A percentile compares a stretch with the other conserved stretches of the same genome.
These are phyloP conservation scores for Protophormia terraenovae DNA, from an alignment of 2,888 invertebrate genomes.

Conservation along the genomic window DNA sequence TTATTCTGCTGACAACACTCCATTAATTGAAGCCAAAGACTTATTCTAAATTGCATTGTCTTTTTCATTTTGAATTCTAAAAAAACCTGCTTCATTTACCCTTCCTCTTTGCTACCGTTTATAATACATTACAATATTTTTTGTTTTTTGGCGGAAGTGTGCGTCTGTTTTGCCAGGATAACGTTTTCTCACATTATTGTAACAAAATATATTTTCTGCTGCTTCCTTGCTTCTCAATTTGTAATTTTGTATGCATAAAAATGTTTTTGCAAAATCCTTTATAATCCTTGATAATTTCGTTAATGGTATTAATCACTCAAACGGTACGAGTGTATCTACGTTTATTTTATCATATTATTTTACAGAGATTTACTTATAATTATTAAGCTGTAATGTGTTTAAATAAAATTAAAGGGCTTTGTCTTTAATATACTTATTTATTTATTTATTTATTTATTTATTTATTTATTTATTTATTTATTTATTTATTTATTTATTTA, in stretches of 20 bases:
- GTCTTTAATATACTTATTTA: too few relatives aligned
- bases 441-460: too few relatives aligned
- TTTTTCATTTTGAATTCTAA: slow-evolving; percentile 63
- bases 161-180: slow-evolving; percentile 72
- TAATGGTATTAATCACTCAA: slow-evolving; percentile 80
- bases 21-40: slow-evolving; percentile 80
- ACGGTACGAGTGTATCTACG: neutral
- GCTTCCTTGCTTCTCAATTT: slow-evolving; percentile 48
- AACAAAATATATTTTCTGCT: slow-evolving; percentile 22
- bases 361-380: slow-evolving; percentile 43
- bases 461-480: too few relatives aligned
- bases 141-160: slow-evolving; percentile 53
- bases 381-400: slow-evolving; percentile 7
- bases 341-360: slow-evolving; percentile 58
- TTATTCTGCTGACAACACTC: slow-evolving; percentile 63
- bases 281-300: slow-evolving; percentile 80
- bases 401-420: neutral
- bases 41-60: slow-evolving; percentile 80
- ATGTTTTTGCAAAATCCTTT: slow-evolving; percentile 76
- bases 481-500: too few relatives aligned
- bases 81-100: slow-evolving; percentile 19
- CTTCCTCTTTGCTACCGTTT: neutral
- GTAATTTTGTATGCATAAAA: slow-evolving; percentile 71
- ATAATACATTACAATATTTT: neutral
- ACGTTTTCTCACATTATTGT: slow-evolving; percentile 55